A percentile compares a stretch with the other conserved stretches of the same genome.
Evolutionary conservation across 1,140 invertebrate genomes (phyloP).

Genomic region (Philaenus spumarius): DNA sequence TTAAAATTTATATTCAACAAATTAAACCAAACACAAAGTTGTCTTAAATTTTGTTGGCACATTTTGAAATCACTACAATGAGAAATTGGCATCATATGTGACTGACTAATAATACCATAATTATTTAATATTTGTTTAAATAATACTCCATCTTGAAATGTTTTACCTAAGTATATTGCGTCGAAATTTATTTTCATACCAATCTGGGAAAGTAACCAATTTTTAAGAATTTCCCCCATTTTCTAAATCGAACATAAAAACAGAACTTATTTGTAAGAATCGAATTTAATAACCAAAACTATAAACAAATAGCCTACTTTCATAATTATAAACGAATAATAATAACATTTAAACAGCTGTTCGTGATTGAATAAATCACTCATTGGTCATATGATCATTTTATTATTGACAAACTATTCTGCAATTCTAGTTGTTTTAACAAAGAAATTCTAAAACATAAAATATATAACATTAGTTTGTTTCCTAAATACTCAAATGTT

Average conservation of each 20-base stretch:
- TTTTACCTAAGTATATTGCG: neutral
- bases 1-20: constrained; percentile 29
- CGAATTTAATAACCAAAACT: no score
- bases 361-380: no score
- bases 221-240: constrained; percentile 1
- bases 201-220: neutral
- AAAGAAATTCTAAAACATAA: no score
- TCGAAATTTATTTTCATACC: neutral
- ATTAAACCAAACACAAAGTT: neutral
- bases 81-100: neutral
- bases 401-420: no score
- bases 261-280: no score
- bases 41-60: neutral
- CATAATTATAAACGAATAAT: no score
- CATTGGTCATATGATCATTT: no score
- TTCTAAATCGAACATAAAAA: neutral
- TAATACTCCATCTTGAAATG: constrained; percentile 8
- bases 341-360: no score
- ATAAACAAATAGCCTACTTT: no score
- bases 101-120: neutral
- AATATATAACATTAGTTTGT: no score
- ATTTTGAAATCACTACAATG: neutral
- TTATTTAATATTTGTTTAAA: constrained; percentile 2
- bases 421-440: no score
- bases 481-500: no score